A percentile compares a stretch with the other conserved stretches of the same genome.
These are phyloP conservation scores for Pyxicephalus adspersus DNA, from an alignment of 2,113 vertebrate genomes.

Conservation along the genomic window DNA sequence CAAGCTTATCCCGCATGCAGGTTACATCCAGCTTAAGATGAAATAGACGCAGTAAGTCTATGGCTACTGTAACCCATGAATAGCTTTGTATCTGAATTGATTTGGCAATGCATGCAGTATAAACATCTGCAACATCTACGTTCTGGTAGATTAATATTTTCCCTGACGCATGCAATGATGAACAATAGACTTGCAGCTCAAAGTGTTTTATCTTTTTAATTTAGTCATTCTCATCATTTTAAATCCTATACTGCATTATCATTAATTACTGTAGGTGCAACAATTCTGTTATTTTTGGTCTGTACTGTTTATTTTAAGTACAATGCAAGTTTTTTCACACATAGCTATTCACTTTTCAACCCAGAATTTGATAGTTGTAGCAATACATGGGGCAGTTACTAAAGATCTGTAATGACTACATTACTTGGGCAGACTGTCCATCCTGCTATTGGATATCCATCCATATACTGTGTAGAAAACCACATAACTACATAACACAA, in stretches of 20 bases:
- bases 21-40: neutral
- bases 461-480: no score
- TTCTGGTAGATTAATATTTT: conserved; percentile 3
- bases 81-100: neutral
- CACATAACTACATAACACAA: no score
- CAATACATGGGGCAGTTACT: no score
- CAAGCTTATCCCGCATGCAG: no score
- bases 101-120: neutral
- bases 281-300: neutral
- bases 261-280: neutral
- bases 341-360: no score
- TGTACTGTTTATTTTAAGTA: neutral
- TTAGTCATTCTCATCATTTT: neutral
- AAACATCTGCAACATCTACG: neutral
- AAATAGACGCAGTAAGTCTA: neutral
- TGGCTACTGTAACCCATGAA: neutral
- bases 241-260: neutral
- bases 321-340: no score
- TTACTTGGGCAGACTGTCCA: no score
- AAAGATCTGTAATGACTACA: no score
- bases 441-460: no score
- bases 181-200: neutral
- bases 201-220: neutral
- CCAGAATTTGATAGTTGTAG: no score
- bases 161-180: neutral